phyloP scores from a whole-genome alignment of 2,797 vertebrate species.

The Crocodylus rhombifer region DNA sequence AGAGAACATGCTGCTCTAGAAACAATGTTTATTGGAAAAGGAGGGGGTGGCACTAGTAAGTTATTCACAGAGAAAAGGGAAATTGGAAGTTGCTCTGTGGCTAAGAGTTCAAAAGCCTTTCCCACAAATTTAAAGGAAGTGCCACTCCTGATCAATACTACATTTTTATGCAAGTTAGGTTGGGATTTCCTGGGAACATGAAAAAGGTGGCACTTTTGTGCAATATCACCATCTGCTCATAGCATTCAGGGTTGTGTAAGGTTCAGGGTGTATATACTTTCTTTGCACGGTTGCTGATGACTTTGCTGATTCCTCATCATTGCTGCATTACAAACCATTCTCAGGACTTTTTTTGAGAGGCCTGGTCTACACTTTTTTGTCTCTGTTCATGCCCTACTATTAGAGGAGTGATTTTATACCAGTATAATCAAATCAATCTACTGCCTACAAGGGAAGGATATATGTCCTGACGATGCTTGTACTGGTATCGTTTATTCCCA shows the following conservation, averaged over 20 bases:
- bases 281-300: background rate
- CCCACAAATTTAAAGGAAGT: background rate
- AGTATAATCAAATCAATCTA: background rate
- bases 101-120: background rate
- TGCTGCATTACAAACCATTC: background rate
- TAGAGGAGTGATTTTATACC: background rate
- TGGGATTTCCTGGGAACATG: background rate
- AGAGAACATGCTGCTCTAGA: background rate
- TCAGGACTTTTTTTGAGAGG: background rate
- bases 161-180: background rate
- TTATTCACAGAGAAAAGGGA: conserved; percentile 12
- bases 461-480: background rate
- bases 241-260: background rate
- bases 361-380: background rate
- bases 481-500: background rate
- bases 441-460: background rate
- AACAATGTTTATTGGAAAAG: conserved; percentile 15
- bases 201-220: background rate
- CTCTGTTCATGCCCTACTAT: background rate
- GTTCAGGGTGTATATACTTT: background rate
- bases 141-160: fast-evolving
- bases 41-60: background rate
- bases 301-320: background rate
- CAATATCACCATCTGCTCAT: background rate
- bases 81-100: background rate